Conservation (phyloP, 2,888 invertebrate species). For the Unio pictorum region DNA sequence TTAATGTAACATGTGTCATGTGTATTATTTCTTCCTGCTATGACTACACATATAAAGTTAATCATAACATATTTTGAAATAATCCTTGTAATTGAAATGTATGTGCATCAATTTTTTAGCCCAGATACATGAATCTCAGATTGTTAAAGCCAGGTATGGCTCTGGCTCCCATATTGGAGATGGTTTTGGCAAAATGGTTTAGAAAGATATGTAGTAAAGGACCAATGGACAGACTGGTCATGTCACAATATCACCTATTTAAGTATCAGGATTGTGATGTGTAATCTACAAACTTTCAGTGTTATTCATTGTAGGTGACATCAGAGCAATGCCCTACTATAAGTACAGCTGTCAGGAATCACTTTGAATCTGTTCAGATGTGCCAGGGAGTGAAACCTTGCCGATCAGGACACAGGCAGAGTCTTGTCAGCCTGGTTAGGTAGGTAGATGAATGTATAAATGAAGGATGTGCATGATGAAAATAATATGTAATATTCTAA, state of each 20-base stretch:
- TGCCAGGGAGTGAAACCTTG: constrained; percentile 79
- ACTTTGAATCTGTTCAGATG: constrained; percentile 89
- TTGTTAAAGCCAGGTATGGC: no score
- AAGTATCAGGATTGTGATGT: constrained; percentile 5
- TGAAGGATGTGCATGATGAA: background rate
- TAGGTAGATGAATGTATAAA: constrained; percentile 18
- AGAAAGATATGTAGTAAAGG: background rate
- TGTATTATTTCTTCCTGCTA: no score
- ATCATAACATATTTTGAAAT: no score
- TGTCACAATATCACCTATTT: background rate
- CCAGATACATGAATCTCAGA: no score
- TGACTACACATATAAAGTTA: no score
- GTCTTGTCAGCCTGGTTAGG: constrained; percentile 86
- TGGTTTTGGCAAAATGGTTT: no score
- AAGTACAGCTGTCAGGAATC: constrained; percentile 88
- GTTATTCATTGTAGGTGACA: constrained; percentile 77
- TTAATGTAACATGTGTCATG: no score
- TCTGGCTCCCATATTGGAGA: no score
- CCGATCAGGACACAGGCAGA: constrained; percentile 85
- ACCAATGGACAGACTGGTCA: background rate
- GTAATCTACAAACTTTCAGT: background rate
- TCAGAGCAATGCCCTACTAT: constrained; percentile 90
- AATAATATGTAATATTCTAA: no score
- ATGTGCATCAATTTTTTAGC: no score
- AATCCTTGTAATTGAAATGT: no score